Evolutionary conservation across 2,888 invertebrate genomes (phyloP).

Genomic region (Labia minor): DNA sequence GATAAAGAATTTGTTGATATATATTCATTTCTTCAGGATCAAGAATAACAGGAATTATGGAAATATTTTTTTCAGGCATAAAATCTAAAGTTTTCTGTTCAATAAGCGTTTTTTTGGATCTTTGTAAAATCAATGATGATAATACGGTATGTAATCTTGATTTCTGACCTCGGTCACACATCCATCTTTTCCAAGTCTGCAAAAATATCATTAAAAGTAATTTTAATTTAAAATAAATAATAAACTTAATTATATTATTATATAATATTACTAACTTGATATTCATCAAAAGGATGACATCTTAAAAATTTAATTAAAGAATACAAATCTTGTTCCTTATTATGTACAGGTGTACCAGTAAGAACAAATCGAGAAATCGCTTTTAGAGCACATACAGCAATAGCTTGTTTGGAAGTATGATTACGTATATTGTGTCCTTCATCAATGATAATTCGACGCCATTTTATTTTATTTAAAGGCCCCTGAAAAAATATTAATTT

Average conservation of each 20-base stretch:
- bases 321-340: slow-evolving; percentile 75
- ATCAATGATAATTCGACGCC: slow-evolving; percentile 82
- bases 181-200: slow-evolving; percentile 84
- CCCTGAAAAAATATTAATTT: slow-evolving; percentile 41
- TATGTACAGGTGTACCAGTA: slow-evolving; percentile 93
- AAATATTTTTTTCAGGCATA: slow-evolving; percentile 50
- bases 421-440: slow-evolving; percentile 91
- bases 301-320: slow-evolving; percentile 70
- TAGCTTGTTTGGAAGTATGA: slow-evolving; percentile 63
- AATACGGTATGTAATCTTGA: slow-evolving; percentile 75
- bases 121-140: slow-evolving; percentile 70
- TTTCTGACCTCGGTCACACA: slow-evolving; percentile 58
- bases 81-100: slow-evolving; percentile 47
- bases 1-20: slow-evolving; percentile 54
- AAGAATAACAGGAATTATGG: slow-evolving; percentile 50
- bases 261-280: slow-evolving; percentile 44
- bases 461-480: slow-evolving; percentile 56
- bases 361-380: slow-evolving; percentile 67
- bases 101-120: slow-evolving; percentile 75
- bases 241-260: too few species aligned
- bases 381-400: slow-evolving; percentile 54
- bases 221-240: too few species aligned
- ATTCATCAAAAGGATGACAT: slow-evolving; percentile 81
- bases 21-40: slow-evolving; percentile 60
- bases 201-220: slow-evolving; percentile 22